Evolutionary conservation across 35 echinoderm and acorn worm genomes (phyloP).

Genomic region (Strongylocentrotus purpuratus): DNA sequence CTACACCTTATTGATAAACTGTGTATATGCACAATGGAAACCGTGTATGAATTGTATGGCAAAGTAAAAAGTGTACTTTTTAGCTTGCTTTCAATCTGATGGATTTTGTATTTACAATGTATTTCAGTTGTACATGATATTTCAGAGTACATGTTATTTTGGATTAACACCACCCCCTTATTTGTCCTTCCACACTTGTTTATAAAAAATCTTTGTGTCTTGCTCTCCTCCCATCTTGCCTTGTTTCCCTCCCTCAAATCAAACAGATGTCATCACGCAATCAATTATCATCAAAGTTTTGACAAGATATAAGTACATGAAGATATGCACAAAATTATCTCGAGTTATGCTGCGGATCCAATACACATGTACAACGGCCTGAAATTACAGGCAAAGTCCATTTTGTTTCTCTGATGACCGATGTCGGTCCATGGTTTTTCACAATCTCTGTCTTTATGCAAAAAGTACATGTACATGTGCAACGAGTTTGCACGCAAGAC

Average conservation of each 20-base stretch:
- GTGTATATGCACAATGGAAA: background rate
- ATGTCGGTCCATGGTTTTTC: background rate
- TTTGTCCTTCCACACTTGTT: background rate
- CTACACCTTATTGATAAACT: background rate
- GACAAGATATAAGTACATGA: background rate
- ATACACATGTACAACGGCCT: no score
- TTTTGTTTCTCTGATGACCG: no score
- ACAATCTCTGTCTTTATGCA: background rate
- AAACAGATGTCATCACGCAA: background rate
- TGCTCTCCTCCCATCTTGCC: background rate
- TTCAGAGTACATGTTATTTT: background rate
- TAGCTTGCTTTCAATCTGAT: background rate
- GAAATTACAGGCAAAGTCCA: no score
- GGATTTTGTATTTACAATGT: background rate
- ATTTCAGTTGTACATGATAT: background rate
- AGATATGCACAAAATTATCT: background rate
- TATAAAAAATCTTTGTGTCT: background rate
- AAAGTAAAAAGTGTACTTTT: conserved; percentile 1
- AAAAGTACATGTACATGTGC: background rate
- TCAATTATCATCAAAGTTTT: background rate
- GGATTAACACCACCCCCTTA: background rate
- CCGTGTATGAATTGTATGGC: background rate
- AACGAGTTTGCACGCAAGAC: background rate
- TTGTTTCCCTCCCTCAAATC: background rate
- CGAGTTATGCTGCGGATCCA: background rate